Base-by-base conservation (phyloP, 1,140 invertebrate species). In the Neodiprion lecontei region DNA sequence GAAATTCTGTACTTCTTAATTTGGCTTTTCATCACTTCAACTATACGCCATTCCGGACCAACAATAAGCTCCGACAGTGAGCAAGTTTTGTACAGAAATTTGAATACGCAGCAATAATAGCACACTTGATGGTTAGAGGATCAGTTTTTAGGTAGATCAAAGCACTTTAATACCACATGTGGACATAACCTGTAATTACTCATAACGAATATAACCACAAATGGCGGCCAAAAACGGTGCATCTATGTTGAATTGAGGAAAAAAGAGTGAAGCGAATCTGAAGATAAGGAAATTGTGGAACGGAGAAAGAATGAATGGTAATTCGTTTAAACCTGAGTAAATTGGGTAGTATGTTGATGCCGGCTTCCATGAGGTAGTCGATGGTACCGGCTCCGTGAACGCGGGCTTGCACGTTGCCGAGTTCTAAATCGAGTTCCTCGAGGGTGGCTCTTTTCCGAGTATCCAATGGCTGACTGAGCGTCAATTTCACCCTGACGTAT, bases 381-480 rank as follows among this genome's bases (percentile, higher is more conserved):
- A 95, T 67, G 0, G 94, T 95, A 53, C 95, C 95, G 0, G 94
- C 92, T 7, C 95, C 95, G 78, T 96, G 86, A 70, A 87, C 81
- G 49, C 87, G 80, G 0, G 95, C 89, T 86, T 95, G 94, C 77
- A 96, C 95, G 82, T 96, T 96, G 17, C 95, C 95, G 78, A 96
- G 83, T 86, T 95, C 94, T 14, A 96, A 85, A 79, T 96, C 91
- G 11, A 96, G 87, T 72, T 94, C 91, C 79, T 93, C 92, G 10
- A 96, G 90, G 75, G 89, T 86, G 1, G 94, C 92, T 14, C 89
- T 91, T 75, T 95, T 92, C 69, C 94, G 89, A 0, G 93, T 94
- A 81, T 97, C 95, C 70, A 96, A 85, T 0, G 93, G 90, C 83
- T 96, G 95, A 76, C 91, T 93, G 0, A 95, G 79, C 70, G 92